phyloP scores from a whole-genome alignment of 2,888 invertebrate species.

The Mermis nigrescens region DNA sequence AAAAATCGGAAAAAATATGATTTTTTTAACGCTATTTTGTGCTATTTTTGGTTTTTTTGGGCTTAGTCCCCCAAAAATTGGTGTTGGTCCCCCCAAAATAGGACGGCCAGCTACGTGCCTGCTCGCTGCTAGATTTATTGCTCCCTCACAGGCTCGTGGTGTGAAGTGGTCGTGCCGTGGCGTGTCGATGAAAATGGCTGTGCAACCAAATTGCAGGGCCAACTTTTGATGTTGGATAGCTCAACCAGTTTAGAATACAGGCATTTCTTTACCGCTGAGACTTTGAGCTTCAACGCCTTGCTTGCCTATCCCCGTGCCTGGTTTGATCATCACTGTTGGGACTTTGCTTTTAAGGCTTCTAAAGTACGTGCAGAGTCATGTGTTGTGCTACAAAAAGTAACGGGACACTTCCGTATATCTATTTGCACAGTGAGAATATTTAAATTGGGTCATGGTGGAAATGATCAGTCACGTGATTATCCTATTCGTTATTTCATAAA shows the following conservation, averaged over 20 bases:
- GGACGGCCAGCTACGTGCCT: no score
- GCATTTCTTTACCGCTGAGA: constrained; percentile 78
- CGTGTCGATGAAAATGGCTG: constrained; percentile 67
- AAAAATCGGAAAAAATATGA: no score
- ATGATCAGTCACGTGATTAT: no score
- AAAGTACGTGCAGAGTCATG: no score
- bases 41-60: no score
- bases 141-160: constrained; percentile 80
- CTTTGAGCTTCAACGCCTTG: constrained; percentile 67
- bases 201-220: constrained; percentile 72
- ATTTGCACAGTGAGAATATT: neutral
- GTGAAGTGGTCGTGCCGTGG: constrained; percentile 92
- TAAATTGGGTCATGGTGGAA: no score
- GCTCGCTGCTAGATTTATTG: no score
- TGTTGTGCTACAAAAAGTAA: constrained; percentile 86
- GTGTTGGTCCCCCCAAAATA: no score
- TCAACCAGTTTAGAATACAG: constrained; percentile 84
- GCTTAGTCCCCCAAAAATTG: no score
- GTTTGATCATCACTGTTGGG: constrained; percentile 94
- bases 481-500: no score
- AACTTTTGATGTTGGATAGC: constrained; percentile 75
- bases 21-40: no score
- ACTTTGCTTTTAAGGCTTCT: constrained; percentile 59
- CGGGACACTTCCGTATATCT: constrained; percentile 47
- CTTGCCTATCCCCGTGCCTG: constrained; percentile 76